Evolutionary conservation across 2,888 invertebrate genomes (phyloP).

Genomic region (Graphium colonna): DNA sequence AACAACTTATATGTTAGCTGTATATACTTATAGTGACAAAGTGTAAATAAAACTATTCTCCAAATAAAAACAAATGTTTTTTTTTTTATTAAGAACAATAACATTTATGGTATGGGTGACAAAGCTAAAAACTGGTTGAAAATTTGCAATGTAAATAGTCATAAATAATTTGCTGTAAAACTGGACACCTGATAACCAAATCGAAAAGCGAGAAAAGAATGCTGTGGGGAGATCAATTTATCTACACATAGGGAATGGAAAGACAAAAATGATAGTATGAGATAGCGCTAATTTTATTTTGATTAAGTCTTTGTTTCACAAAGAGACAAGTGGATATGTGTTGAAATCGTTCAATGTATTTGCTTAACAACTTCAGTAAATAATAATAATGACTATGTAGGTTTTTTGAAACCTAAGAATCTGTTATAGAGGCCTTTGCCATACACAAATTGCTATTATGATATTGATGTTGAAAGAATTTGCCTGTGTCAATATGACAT

Average conservation of each 20-base stretch:
- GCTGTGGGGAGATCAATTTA: not conserved
- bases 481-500: too few relatives aligned
- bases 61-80: slow-evolving; percentile 50
- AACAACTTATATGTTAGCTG: slow-evolving; percentile 54
- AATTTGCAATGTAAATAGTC: slow-evolving; percentile 4
- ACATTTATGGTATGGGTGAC: slow-evolving; percentile 37
- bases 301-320: too few relatives aligned
- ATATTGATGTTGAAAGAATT: too few relatives aligned
- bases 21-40: slow-evolving; percentile 58
- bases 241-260: not conserved
- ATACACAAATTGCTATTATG: too few relatives aligned
- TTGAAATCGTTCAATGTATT: too few relatives aligned
- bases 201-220: not conserved
- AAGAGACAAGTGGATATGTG: too few relatives aligned
- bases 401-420: too few relatives aligned
- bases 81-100: slow-evolving; percentile 59
- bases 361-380: too few relatives aligned
- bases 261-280: too few relatives aligned
- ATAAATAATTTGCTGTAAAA: not conserved
- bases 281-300: too few relatives aligned
- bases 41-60: slow-evolving; percentile 76
- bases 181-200: slow-evolving; percentile 3
- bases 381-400: too few relatives aligned
- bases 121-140: slow-evolving; percentile 24
- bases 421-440: too few relatives aligned